Percentiles rank a stretch among this genome's conserved stretches.
phyloP scores from a whole-genome alignment of 2,888 invertebrate species.

The Flabesymbios commensalis region DNA sequence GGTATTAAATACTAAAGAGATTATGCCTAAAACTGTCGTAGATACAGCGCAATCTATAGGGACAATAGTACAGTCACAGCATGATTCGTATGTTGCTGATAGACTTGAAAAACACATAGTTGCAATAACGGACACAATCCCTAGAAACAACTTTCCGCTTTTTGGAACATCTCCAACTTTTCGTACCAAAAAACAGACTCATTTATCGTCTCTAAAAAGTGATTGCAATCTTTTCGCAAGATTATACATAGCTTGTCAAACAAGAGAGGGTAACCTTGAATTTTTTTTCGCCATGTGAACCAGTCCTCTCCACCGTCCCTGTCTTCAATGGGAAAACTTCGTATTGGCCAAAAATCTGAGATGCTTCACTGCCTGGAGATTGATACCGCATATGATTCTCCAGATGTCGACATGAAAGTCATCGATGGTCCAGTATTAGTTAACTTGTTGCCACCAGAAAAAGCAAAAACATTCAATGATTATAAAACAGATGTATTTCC shows the following conservation, averaged over 20 bases:
- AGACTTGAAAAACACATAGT: not conserved
- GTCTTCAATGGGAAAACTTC: too few species aligned
- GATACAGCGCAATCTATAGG: not conserved
- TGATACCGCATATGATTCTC: not conserved
- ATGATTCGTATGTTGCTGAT: not conserved
- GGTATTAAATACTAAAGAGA: not conserved
- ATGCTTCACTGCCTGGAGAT: too few species aligned
- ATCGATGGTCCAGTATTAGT: conserved; percentile 1
- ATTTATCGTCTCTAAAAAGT: conserved; percentile 13
- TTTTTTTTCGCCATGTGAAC: not conserved
- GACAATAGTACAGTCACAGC: not conserved
- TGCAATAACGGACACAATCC: not conserved
- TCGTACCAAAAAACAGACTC: not conserved
- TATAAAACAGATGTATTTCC: too few species aligned
- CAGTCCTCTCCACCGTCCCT: too few species aligned
- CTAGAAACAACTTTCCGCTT: not conserved
- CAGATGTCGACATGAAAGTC: not conserved
- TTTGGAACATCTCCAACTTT: too few species aligned
- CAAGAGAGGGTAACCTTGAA: not conserved
- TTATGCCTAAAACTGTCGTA: not conserved
- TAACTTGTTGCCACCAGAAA: not conserved
- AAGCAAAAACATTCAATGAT: too few species aligned
- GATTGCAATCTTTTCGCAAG: too few species aligned
- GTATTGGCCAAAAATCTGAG: not conserved
- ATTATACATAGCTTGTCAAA: conserved; percentile 1